Evolutionary conservation across 2,797 vertebrate genomes (phyloP).

Genomic region (Myotis daubentonii): DNA sequence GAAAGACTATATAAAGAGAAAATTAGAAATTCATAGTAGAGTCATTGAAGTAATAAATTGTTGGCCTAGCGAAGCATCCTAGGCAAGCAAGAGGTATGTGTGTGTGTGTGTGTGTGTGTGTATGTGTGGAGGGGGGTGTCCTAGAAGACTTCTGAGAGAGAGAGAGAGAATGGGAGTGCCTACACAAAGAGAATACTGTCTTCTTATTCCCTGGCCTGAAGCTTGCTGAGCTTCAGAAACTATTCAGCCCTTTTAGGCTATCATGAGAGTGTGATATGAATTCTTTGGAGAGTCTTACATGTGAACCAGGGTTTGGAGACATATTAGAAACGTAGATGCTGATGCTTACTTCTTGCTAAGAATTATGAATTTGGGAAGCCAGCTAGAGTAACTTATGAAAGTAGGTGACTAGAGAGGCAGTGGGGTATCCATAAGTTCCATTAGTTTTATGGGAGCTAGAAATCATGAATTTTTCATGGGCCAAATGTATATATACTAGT

Average conservation of each 20-base stretch:
- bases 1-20: neutral
- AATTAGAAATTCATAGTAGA: neutral
- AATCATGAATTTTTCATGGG: slow-evolving; percentile 1
- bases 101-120: too few relatives aligned
- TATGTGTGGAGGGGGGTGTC: neutral
- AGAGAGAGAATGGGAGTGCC: neutral
- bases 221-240: neutral
- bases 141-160: neutral
- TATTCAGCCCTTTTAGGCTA: neutral
- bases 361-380: neutral
- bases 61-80: neutral
- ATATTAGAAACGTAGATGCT: neutral
- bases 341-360: neutral
- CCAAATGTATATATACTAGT: neutral
- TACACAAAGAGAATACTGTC: neutral
- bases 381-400: neutral
- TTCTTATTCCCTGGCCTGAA: neutral
- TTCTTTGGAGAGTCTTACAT: neutral
- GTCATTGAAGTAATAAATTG: neutral
- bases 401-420: neutral
- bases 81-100: neutral
- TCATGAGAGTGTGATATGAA: neutral
- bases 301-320: neutral
- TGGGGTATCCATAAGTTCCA: neutral
- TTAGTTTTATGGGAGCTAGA: neutral